A percentile compares a stretch with the other conserved stretches of the same genome.
These are phyloP conservation scores for Paracyclopina nana DNA, from an alignment of 1,140 invertebrate species.

Conservation along the genomic window DNA sequence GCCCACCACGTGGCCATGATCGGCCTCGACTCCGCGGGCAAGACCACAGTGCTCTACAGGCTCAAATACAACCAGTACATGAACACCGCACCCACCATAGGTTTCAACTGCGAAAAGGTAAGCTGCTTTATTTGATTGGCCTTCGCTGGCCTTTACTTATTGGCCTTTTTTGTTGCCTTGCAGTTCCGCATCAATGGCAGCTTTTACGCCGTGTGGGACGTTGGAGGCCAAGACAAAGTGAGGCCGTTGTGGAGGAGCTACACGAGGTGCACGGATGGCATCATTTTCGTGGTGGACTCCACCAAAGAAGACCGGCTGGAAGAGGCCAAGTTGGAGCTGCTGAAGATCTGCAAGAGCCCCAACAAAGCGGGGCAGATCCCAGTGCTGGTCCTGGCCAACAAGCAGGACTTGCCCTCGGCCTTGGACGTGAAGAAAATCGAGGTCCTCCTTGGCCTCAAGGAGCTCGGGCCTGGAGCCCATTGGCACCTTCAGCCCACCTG, in stretches of 20 bases:
- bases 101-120: slow-evolving; percentile 95
- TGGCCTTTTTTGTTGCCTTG: background rate
- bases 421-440: slow-evolving; percentile 15
- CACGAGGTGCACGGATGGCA: slow-evolving; percentile 72
- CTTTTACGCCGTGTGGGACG: slow-evolving; percentile 34
- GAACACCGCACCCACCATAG: slow-evolving; percentile 89
- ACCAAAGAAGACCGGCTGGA: slow-evolving; percentile 77
- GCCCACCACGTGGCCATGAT: slow-evolving; percentile 86
- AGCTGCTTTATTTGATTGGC: slow-evolving; percentile 20
- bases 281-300: slow-evolving; percentile 76
- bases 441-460: slow-evolving; percentile 16
- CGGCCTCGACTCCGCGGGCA: slow-evolving; percentile 88
- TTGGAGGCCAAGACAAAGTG: slow-evolving; percentile 33
- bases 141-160: background rate
- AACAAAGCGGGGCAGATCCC: slow-evolving; percentile 61
- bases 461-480: slow-evolving; percentile 14
- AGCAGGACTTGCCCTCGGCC: slow-evolving; percentile 20
- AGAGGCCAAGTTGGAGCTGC: slow-evolving; percentile 81
- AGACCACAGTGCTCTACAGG: slow-evolving; percentile 89
- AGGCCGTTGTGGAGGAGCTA: slow-evolving; percentile 79
- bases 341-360: slow-evolving; percentile 65
- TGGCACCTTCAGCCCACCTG: slow-evolving; percentile 17
- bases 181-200: slow-evolving; percentile 23
- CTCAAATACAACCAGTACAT: slow-evolving; percentile 94
- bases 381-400: slow-evolving; percentile 20